Conservation (phyloP, 2,113 vertebrate genomes). For the Apodemus sylvaticus region DNA sequence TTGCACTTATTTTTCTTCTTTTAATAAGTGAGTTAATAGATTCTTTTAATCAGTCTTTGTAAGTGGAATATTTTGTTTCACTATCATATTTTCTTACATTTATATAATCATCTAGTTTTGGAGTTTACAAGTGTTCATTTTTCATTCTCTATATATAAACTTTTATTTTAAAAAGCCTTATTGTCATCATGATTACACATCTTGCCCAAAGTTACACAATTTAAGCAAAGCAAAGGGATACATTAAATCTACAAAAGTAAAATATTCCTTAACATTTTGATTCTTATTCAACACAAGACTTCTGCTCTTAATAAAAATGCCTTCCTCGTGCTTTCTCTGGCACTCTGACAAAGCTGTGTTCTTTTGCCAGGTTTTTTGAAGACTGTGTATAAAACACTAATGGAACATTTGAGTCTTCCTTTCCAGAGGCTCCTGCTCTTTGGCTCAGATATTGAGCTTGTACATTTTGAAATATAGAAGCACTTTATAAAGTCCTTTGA, state of each 20-base stretch:
- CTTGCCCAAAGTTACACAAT: not conserved
- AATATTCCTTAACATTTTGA: conserved; percentile 23
- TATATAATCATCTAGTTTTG: not conserved
- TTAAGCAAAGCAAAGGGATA: conserved; percentile 12
- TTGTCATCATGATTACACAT: not conserved
- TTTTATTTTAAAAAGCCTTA: not conserved
- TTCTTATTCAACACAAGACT: conserved; percentile 9
- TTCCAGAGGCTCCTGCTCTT: conserved; percentile 52
- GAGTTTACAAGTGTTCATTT: not conserved
- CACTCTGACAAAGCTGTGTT: conserved; percentile 30
- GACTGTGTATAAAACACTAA: conserved; percentile 17
- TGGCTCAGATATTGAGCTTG: conserved; percentile 60
- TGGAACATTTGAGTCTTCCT: conserved; percentile 24
- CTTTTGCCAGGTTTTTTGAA: conserved; percentile 51
- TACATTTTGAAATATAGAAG: conserved; percentile 66
- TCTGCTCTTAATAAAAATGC: conserved; percentile 64
- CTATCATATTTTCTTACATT: not conserved
- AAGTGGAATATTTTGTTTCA: not conserved
- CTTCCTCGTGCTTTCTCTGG: not conserved
- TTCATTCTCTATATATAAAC: not conserved
- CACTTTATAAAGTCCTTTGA: conserved; percentile 69
- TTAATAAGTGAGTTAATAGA: not conserved
- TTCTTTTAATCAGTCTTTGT: not conserved
- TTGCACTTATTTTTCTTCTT: not conserved
- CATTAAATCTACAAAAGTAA: not conserved